Base-by-base conservation (phyloP, 2,113 vertebrate species). In the Petrocephalus zakoni region DNA sequence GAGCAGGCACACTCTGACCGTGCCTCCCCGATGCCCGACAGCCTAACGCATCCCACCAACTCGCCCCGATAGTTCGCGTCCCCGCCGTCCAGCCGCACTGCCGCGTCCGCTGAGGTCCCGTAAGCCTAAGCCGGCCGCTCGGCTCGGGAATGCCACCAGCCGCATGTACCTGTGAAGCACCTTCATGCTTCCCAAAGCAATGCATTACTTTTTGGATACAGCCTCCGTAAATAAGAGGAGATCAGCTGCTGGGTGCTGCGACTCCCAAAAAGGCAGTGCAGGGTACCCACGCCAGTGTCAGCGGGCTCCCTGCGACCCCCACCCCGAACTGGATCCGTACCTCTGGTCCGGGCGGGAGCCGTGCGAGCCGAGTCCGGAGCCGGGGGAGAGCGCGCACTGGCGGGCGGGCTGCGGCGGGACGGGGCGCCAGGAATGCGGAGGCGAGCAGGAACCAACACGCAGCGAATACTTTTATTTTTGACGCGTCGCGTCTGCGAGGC, bases 371-470 rank as follows among this genome's bases (percentile, higher is more conserved):
- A 53, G 61, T 52, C 19, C 68, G 9, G 81, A 47, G 15, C n/a
- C 53, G 34, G 68, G 55, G 34, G 49, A 55, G 47, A 53, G 61
- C 15, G 10, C 13, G 1, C 10, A n/a, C 15, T 29, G 5, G 11
- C 2, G 37, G 42, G 86, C n/a, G 51, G 58, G 52, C 34, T 8
- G 21, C 49, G 78, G 82, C 15, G 87, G 22, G 56, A 82, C 89
- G 22, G 55, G 83, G 87, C 47, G 51, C 29, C 81, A 75, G 64
- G 82, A 46, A 42, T 85, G 29, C 22, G 89, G 55, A 21, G 86
- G 87, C 81, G 9, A 88, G 87, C 90, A 89, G 85, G 89, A 89
- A 87, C 34, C 86, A 72, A 89, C 87, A 88, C 81, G 90, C n/a
- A 47, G 4, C 13, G 51, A 86, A 86, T 89, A 86, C 64, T 78